Base-by-base conservation (phyloP, 2,888 invertebrate species). In the Byasa hedistus region DNA sequence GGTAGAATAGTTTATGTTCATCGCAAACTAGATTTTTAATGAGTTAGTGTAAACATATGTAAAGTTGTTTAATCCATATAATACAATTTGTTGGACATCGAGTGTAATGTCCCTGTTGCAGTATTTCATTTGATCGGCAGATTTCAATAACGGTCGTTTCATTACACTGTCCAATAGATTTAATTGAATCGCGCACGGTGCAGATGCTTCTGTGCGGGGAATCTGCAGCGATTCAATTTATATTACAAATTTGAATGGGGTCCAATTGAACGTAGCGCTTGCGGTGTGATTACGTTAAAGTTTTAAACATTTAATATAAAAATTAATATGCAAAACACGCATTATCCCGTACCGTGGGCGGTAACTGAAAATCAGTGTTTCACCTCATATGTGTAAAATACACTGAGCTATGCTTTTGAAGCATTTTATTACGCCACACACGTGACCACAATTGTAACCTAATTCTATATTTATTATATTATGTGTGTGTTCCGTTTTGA, bases 111-210 rank as follows among this genome's bases (percentile, higher is more conserved):
- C 22, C 21, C 22, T 36, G 2, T 56, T 56, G 17, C 8, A 19
- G 27, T 27, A 65, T 69, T 68, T 54, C 66, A 71, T 58, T 70
- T 70, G 67, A 66, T 72, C 69, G 69, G 69, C 70, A 71, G 77
- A 85, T 83, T 84, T 83, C 78, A 82, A 79, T 82, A 76, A 71
- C 71, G 68, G 71, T 72, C 76, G 78, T 85, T 85, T 85, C 79
- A 84, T 85, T 83, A 82, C 76, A 69, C 70, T 64, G 70, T 64
- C 76, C 77, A 78, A 81, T 79, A 78, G 74, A 79, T 79, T 83
- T 82, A 83, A 86, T 85, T 79, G 83, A 79, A 84, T 79, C 80
- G 76, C 79, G 81, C 81, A 82, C 67, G 61, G 68, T 64, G 60
- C 66, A 58, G 44, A 48, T 79, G 80, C 15, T 76, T 79, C 74